Percentiles rank a stretch among this genome's conserved stretches.
Evolutionary conservation across 2,888 invertebrate species (phyloP).

Genomic region (Dendrolimus pini): DNA sequence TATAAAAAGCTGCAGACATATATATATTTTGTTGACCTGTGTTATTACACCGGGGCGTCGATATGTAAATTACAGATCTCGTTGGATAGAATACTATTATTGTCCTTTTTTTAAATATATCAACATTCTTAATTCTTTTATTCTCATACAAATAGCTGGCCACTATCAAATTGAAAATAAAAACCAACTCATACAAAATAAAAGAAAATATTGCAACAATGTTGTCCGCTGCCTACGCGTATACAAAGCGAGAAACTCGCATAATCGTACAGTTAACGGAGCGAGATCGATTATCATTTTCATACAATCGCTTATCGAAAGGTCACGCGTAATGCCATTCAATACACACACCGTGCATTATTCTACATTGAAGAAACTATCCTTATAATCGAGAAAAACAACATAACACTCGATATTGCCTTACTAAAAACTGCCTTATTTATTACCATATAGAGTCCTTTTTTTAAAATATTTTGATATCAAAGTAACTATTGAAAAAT

Average conservation of each 20-base stretch:
- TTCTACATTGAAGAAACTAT: constrained; percentile 58
- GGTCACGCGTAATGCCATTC: constrained; percentile 72
- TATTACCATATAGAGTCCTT: constrained; percentile 16
- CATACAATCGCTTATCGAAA: constrained; percentile 67
- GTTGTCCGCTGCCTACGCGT: neutral
- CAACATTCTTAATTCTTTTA: too few species aligned
- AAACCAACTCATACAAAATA: too few species aligned
- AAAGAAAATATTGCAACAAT: neutral
- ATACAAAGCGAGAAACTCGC: constrained; percentile 35
- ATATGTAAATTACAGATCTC: too few species aligned
- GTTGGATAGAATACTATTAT: too few species aligned
- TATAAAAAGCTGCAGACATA: too few species aligned
- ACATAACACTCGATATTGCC: constrained; percentile 10
- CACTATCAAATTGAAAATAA: too few species aligned
- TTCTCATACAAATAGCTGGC: too few species aligned
- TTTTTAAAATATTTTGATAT: constrained; percentile 19
- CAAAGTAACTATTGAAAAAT: constrained; percentile 44
- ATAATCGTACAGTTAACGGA: constrained; percentile 51
- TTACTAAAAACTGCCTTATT: constrained; percentile 22
- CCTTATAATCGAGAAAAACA: constrained; percentile 29
- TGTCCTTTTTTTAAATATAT: too few species aligned
- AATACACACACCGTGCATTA: constrained; percentile 45
- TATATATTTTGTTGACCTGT: too few species aligned
- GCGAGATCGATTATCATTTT: constrained; percentile 68
- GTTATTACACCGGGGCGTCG: too few species aligned